Evolutionary conservation across 2,797 vertebrate species (phyloP), one percentile per base, ranked within the genome.

Genomic region (Anas capensis): DNA sequence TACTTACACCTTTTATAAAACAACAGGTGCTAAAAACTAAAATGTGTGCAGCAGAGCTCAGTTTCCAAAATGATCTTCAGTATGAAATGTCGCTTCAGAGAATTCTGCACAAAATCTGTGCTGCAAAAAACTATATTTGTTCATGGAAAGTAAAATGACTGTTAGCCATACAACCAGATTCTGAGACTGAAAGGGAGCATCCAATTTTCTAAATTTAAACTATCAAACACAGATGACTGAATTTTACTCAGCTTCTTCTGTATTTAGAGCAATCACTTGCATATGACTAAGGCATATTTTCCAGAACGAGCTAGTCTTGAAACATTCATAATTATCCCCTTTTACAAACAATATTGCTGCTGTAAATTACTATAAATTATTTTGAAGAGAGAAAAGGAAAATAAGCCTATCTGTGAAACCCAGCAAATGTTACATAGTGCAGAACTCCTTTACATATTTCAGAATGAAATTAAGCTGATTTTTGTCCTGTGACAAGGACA

Each of bases 221-320:
- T 82, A 24, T 26, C 16, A 24, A 66, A 75, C 53, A 88, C 62
- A 92, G 48, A 73, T 57, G 53, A 78, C 46, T 54, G 68, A 42
- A 83, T 87, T 92, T 82, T 64, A 75, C 57, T 82, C 72, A 51
- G 57, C 85, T 90, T 80, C n/a, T 56, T 73, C 68, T 85, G 10
- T 66, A 78, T 57, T 78, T 34, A 4, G 46, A 31, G 29, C 60
- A 79, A 92, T 86, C 69, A 51, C 18, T 53, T 34, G 23, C 34
- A 78, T 10, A 58, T 33, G n/a, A 95, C 88, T 76, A 40, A 62
- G 24, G 33, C 6, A 15, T 38, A 40, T 48, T 82, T 88, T 57
- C 61, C 70, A 69, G 58, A 84, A 94, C 61, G 21, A 75, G 26
- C 23, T 13, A 49, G 17, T 44, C 48, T 33, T 58, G 58, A 93